Conservation (phyloP, 2,888 invertebrate genomes). For the Tiliacea citrago region DNA sequence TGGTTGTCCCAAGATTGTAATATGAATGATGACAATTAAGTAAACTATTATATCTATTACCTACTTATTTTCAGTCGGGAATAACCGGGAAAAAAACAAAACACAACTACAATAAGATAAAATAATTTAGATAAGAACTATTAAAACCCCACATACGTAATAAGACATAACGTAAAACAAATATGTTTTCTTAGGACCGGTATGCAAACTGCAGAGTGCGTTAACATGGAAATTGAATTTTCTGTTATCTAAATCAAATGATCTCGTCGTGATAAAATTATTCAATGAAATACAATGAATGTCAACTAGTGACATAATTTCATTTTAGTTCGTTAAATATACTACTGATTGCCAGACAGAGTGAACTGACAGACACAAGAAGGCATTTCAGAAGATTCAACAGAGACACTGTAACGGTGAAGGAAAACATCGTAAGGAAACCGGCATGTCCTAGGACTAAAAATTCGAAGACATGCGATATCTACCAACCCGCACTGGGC, state of each 20-base stretch:
- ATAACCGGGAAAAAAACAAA: neutral
- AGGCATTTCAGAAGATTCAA: neutral
- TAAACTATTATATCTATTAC: neutral
- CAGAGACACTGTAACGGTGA: too few species aligned
- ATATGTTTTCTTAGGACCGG: slow-evolving; percentile 48
- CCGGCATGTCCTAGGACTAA: too few species aligned
- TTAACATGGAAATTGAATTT: slow-evolving; percentile 34
- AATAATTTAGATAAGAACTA: neutral
- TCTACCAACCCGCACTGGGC: too few species aligned
- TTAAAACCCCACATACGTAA: slow-evolving; percentile 37
- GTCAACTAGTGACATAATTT: slow-evolving; percentile 9
- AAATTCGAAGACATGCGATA: too few species aligned
- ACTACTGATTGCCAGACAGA: neutral
- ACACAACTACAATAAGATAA: slow-evolving; percentile 5
- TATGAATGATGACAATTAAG: too few species aligned
- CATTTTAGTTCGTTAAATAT: neutral
- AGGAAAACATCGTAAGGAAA: too few species aligned
- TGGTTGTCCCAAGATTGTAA: too few species aligned
- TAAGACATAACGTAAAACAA: slow-evolving; percentile 45
- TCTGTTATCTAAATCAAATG: slow-evolving; percentile 39
- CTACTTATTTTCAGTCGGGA: neutral
- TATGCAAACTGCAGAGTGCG: slow-evolving; percentile 46
- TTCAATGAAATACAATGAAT: slow-evolving; percentile 24
- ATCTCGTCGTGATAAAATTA: slow-evolving; percentile 43
- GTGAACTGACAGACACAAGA: neutral